Conservation (phyloP, 2,888 invertebrate genomes). For the Exocentrus adspersus region DNA sequence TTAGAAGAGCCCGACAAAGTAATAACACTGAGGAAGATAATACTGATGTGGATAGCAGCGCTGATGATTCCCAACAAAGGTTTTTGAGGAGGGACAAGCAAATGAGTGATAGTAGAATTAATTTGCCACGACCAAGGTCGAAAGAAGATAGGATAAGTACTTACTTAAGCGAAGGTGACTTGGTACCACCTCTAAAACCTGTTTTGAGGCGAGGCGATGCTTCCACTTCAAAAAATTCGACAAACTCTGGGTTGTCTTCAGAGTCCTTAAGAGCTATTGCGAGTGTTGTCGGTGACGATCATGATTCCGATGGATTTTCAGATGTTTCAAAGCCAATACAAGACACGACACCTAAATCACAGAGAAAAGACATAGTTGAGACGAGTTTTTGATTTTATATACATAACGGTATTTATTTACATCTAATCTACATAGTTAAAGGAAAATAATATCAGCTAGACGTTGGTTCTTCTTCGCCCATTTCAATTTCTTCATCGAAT, state of each 20-base stretch:
- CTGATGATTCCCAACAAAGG: not conserved
- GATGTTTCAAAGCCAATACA: not conserved
- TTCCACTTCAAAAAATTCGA: constrained; percentile 35
- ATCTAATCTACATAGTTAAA: constrained; percentile 13
- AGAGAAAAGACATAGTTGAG: constrained; percentile 22
- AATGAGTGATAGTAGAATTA: constrained; percentile 10
- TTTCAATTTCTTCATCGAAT: constrained; percentile 72
- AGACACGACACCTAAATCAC: not conserved
- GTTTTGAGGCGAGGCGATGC: not conserved
- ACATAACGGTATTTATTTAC: constrained; percentile 12
- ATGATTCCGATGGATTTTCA: constrained; percentile 44
- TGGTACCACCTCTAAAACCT: constrained; percentile 38
- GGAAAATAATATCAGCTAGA: constrained; percentile 25
- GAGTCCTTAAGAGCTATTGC: constrained; percentile 46
- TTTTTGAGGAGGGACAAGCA: not conserved
- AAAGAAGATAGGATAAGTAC: constrained; percentile 39
- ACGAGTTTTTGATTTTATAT: constrained; percentile 26
- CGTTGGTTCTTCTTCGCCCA: constrained; percentile 52
- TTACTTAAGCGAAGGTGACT: constrained; percentile 43
- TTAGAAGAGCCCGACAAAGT: not conserved
- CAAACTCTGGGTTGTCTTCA: constrained; percentile 40
- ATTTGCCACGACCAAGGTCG: constrained; percentile 21
- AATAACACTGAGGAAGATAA: constrained; percentile 15
- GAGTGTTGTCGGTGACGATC: constrained; percentile 49
- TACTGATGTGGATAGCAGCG: constrained; percentile 16